These are phyloP conservation scores for Drosophila conformis DNA, from an alignment of 2,888 invertebrate species.

Conservation along the genomic window DNA sequence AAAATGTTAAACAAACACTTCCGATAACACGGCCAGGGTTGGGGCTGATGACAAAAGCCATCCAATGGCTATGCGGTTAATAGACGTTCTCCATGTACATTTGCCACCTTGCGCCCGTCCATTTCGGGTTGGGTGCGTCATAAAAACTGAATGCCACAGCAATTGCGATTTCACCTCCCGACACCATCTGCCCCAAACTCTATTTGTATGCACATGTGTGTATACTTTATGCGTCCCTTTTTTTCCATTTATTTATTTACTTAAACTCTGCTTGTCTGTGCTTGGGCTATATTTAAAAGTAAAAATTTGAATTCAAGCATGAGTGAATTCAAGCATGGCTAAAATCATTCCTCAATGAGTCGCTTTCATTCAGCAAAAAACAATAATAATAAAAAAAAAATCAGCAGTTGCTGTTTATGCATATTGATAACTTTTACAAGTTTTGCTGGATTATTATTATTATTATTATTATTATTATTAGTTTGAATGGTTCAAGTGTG, in stretches of 20 bases:
- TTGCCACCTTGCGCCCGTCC: slow-evolving; percentile 44
- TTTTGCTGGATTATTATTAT: too few relatives aligned
- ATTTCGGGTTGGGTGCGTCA: slow-evolving; percentile 35
- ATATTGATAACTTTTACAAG: not conserved
- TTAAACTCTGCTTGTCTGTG: not conserved
- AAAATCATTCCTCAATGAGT: not conserved
- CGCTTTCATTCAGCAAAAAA: not conserved
- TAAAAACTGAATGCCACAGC: slow-evolving; percentile 70
- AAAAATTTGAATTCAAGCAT: not conserved
- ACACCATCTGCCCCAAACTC: not conserved
- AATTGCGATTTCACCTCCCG: slow-evolving; percentile 63
- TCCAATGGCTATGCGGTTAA: slow-evolving; percentile 51
- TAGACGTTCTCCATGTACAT: slow-evolving; percentile 36
- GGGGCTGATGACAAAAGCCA: slow-evolving; percentile 52
- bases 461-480: not conserved
- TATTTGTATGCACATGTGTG: not conserved
- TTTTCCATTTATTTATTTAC: slow-evolving; percentile 31
- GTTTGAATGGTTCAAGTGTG: slow-evolving; percentile 42
- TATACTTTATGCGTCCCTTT: slow-evolving; percentile 51
- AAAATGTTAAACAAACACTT: slow-evolving; percentile 75
- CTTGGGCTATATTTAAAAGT: not conserved
- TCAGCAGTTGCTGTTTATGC: not conserved
- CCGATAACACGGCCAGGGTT: slow-evolving; percentile 1
- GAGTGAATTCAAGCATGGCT: not conserved
- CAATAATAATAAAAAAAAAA: not conserved